Evolutionary conservation across 2,888 invertebrate genomes (phyloP).

Genomic region (Poecilus cupreus): DNA sequence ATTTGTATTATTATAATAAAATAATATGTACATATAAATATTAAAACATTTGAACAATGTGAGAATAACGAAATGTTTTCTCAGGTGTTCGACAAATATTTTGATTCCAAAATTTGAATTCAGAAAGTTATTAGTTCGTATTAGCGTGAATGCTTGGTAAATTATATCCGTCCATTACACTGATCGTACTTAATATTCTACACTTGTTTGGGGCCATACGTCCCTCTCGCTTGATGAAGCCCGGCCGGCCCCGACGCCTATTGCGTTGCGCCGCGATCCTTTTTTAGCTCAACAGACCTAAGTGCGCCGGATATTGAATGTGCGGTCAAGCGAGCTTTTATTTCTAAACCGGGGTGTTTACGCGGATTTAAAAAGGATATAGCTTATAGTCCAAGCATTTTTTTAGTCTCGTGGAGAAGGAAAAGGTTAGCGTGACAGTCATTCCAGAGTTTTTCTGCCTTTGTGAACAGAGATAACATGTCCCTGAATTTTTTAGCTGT

Average conservation of each 20-base stretch:
- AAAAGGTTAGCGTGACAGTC: conserved; percentile 19
- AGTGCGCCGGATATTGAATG: conserved; percentile 54
- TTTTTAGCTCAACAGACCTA: background rate
- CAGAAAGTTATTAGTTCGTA: background rate
- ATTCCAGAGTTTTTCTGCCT: conserved; percentile 1
- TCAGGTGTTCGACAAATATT: too few relatives aligned
- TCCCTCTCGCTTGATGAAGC: background rate
- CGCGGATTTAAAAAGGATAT: conserved; percentile 56
- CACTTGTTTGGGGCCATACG: background rate
- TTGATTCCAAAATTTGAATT: background rate
- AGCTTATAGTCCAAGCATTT: conserved; percentile 44
- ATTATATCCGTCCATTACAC: background rate
- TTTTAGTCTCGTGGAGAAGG: conserved; percentile 34
- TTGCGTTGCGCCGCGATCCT: background rate
- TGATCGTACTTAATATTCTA: background rate
- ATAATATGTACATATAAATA: too few relatives aligned
- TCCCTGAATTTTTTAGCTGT: conserved; percentile 21
- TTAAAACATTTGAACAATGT: too few relatives aligned
- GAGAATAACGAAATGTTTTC: too few relatives aligned
- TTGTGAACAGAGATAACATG: conserved; percentile 37
- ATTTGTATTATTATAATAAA: too few relatives aligned
- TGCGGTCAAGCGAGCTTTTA: conserved; percentile 53
- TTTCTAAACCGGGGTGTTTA: conserved; percentile 53
- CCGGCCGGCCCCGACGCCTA: too few relatives aligned
- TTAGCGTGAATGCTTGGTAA: background rate